Percentiles rank a stretch among this genome's conserved stretches.
Conservation (phyloP, 1,140 invertebrate genomes). For the Harlomillsia oculata region DNA sequence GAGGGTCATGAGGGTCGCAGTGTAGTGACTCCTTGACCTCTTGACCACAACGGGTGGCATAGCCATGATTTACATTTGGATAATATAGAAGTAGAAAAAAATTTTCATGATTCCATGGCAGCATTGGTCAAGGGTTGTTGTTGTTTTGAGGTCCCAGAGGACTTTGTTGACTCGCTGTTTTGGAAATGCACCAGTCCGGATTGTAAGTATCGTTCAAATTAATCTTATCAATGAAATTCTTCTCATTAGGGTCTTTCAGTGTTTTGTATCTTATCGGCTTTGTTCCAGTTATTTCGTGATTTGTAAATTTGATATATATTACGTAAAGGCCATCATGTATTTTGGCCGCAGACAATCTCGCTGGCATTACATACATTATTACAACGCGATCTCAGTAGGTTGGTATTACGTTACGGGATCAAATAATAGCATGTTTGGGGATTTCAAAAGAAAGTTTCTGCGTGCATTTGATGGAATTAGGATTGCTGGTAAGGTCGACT, state of each 20-base stretch:
- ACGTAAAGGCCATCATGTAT: no score
- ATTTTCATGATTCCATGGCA: conserved; percentile 28
- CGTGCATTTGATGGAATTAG: background rate
- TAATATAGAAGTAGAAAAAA: background rate
- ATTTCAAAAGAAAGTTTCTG: conserved; percentile 15
- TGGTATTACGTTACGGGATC: background rate
- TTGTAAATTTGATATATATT: background rate
- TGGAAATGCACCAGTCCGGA: conserved; percentile 69
- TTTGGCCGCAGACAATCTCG: no score
- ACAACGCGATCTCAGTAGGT: no score
- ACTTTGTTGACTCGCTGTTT: conserved; percentile 59
- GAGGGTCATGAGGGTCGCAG: background rate
- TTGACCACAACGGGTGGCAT: no score
- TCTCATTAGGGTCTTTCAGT: conserved; percentile 9
- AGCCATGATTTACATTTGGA: background rate
- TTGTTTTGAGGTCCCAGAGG: conserved; percentile 54
- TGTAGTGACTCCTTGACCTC: background rate
- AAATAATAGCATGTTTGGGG: conserved; percentile 12
- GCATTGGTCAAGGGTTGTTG: conserved; percentile 64
- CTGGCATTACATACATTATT: no score
- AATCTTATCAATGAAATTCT: conserved; percentile 7
- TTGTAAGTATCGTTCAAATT: conserved; percentile 53
- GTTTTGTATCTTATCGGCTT: conserved; percentile 8
- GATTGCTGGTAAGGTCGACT: background rate
- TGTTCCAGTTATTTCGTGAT: conserved; percentile 17